Conservation (phyloP, 2,797 vertebrate genomes). For the Hapalemur alaotrensis region DNA sequence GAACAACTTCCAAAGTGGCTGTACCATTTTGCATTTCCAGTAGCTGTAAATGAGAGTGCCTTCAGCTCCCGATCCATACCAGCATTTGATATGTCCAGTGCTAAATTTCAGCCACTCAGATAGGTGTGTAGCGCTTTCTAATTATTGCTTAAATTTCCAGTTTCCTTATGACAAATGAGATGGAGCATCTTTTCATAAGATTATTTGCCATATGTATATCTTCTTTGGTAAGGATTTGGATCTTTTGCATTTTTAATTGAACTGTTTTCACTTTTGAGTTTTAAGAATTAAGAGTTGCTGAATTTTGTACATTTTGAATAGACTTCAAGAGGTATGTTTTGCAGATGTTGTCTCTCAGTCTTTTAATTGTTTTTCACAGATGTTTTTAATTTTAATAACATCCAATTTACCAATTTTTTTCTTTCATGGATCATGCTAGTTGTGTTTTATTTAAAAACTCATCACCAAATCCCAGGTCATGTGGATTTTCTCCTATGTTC, state of each 20-base stretch:
- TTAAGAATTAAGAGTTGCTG: neutral
- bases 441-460: neutral
- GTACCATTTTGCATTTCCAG: neutral
- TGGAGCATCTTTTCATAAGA: neutral
- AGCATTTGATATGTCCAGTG: neutral
- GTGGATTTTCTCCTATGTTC: neutral
- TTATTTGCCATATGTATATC: neutral
- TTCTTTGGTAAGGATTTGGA: neutral
- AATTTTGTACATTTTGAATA: neutral
- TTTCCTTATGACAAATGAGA: neutral
- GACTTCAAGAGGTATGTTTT: neutral
- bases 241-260: neutral
- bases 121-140: too few relatives aligned
- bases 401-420: neutral
- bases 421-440: neutral
- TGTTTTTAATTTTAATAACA: neutral
- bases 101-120: neutral
- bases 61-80: neutral
- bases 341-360: neutral
- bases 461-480: neutral
- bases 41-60: neutral
- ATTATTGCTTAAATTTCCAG: neutral
- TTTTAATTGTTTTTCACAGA: neutral
- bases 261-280: neutral
- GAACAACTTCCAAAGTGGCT: neutral